Percentiles rank a stretch among this genome's conserved stretches.
Conservation (phyloP, 2,113 vertebrate species). For the Antennarius striatus region DNA sequence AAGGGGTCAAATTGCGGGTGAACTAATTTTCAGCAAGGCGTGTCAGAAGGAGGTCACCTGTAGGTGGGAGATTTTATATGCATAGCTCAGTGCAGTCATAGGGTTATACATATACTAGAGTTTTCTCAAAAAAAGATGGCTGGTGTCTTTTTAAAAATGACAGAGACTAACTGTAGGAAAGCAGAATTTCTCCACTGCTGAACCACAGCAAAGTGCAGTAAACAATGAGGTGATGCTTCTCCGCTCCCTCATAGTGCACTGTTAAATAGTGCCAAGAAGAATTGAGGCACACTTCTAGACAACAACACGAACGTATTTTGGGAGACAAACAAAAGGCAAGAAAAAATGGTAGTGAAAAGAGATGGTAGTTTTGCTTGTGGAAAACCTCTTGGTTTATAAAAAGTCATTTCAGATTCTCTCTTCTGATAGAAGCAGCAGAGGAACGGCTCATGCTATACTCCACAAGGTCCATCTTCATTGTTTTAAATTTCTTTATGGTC, state of each 20-base stretch:
- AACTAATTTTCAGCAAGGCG: constrained; percentile 17
- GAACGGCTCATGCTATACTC: constrained; percentile 17
- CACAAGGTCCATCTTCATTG: constrained; percentile 15
- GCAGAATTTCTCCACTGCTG: constrained; percentile 8
- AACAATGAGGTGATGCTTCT: constrained; percentile 16
- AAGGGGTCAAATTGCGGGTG: constrained; percentile 13
- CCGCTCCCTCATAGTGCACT: background rate
- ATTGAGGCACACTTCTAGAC: constrained; percentile 24
- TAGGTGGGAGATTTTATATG: constrained; percentile 26
- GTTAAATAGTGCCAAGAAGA: constrained; percentile 20
- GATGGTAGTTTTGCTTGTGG: constrained; percentile 40
- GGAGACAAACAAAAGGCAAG: constrained; percentile 41
- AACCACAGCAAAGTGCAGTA: constrained; percentile 28
- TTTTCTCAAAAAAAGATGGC: constrained; percentile 1
- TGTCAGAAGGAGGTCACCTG: constrained; percentile 19
- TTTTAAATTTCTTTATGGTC: constrained; percentile 30
- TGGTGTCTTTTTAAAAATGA: constrained; percentile 22
- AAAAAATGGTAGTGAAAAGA: constrained; percentile 32
- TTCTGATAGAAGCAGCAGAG: constrained; percentile 12
- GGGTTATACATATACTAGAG: background rate
- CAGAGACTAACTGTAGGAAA: constrained; percentile 21
- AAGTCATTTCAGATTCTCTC: constrained; percentile 29
- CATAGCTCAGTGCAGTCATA: constrained; percentile 12
- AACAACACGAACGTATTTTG: constrained; percentile 31
- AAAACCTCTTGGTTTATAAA: constrained; percentile 39